These are phyloP conservation scores for Drosophila carrolli DNA, from an alignment of 1,140 invertebrate genomes.

Conservation along the genomic window DNA sequence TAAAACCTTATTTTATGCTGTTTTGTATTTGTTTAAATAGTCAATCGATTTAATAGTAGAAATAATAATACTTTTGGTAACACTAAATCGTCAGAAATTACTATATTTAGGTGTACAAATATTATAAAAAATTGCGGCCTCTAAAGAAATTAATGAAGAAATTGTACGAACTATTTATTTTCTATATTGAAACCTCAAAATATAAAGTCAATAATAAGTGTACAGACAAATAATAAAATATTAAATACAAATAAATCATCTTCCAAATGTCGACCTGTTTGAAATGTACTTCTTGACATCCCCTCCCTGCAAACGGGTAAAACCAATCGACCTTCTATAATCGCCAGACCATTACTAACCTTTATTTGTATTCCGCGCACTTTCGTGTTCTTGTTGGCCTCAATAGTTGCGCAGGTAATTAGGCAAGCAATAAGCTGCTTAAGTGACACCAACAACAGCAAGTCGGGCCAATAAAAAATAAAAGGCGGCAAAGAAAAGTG, in stretches of 20 bases:
- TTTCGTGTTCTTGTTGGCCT: constrained; percentile 48
- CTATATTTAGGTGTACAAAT: no score
- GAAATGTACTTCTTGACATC: neutral
- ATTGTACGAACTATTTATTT: no score
- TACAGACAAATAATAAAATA: no score
- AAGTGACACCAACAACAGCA: constrained; percentile 51
- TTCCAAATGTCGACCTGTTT: neutral
- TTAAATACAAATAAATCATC: neutral
- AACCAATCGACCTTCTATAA: constrained; percentile 27
- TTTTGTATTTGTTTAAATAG: neutral
- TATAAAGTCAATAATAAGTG: no score
- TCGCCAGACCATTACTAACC: constrained; percentile 46
- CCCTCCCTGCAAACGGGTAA: neutral
- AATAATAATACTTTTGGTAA: no score
- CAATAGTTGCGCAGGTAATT: constrained; percentile 71
- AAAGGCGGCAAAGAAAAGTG: constrained; percentile 35
- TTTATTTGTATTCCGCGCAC: constrained; percentile 50
- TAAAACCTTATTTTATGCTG: neutral
- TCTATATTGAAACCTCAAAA: no score
- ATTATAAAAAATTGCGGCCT: no score
- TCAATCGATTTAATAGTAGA: no score
- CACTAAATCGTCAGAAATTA: no score
- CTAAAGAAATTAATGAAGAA: no score
- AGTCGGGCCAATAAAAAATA: constrained; percentile 33
- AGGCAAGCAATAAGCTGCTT: constrained; percentile 76